Percentiles rank a stretch among this genome's conserved stretches.
Conservation (phyloP, 2,113 vertebrate species). For the Cheirogaleus medius region DNA sequence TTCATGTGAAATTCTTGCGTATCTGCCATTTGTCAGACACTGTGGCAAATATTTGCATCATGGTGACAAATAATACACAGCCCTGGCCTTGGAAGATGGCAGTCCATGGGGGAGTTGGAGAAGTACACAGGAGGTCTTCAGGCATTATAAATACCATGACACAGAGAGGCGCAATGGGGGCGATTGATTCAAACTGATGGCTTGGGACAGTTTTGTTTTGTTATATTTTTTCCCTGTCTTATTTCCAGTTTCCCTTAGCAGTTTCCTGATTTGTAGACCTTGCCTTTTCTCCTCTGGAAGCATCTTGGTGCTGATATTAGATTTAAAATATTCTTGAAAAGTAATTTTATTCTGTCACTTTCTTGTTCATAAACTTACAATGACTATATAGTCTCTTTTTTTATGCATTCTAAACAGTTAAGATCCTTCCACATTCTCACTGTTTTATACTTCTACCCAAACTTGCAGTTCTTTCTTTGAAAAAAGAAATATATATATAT, state of each 20-base stretch:
- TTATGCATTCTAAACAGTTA: neutral
- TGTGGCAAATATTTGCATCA: neutral
- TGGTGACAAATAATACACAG: neutral
- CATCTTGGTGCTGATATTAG: neutral
- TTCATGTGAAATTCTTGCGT: neutral
- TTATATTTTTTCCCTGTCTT: neutral
- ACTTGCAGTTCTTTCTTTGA: neutral
- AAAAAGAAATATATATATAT: too few species aligned
- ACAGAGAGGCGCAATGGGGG: neutral
- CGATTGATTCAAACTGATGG: neutral
- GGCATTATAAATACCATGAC: neutral
- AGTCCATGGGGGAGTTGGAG: neutral
- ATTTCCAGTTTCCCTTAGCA: neutral
- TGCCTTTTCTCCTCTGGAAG: neutral
- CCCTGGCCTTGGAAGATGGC: neutral
- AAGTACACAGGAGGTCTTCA: neutral
- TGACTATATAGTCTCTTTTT: neutral
- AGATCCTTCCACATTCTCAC: neutral
- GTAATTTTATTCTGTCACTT: neutral
- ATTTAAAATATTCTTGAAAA: neutral
- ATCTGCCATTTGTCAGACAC: neutral
- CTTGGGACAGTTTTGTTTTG: neutral
- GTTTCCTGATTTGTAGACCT: neutral
- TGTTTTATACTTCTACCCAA: neutral
- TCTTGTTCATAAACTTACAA: neutral